These are phyloP conservation scores for Telmatherina bonti DNA, from an alignment of 2,797 vertebrate species.

Conservation along the genomic window DNA sequence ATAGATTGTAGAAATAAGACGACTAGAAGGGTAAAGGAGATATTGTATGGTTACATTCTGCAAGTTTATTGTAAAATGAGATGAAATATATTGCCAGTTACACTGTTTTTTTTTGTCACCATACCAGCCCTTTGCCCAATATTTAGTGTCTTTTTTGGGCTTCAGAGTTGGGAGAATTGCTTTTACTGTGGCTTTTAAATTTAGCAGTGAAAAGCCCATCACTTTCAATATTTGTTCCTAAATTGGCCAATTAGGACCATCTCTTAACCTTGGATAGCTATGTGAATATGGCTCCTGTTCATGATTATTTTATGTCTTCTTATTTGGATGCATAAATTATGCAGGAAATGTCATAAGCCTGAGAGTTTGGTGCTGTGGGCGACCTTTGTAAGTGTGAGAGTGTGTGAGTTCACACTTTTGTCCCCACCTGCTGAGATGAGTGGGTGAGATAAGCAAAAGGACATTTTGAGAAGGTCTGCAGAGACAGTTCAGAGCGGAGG, in stretches of 20 bases:
- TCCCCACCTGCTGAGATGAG: conserved; percentile 21
- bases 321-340: conserved; percentile 75
- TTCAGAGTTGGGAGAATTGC: conserved; percentile 36
- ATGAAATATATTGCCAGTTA: conserved; percentile 13
- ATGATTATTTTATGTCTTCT: conserved; percentile 77
- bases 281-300: conserved; percentile 49
- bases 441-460: conserved; percentile 26
- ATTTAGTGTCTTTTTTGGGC: conserved; percentile 26
- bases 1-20: too few relatives aligned
- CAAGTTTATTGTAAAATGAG: conserved; percentile 5
- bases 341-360: conserved; percentile 61
- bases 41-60: too few relatives aligned
- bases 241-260: conserved; percentile 74
- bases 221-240: conserved; percentile 52
- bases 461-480: conserved; percentile 25
- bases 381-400: conserved; percentile 41
- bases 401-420: conserved; percentile 35
- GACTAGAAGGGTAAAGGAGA: background rate
- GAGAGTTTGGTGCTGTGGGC: conserved; percentile 54
- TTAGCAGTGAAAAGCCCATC: conserved; percentile 51
- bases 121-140: conserved; percentile 28
- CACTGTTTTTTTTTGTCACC: conserved; percentile 35
- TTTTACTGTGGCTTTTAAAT: conserved; percentile 60
- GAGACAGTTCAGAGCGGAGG: conserved; percentile 14
- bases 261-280: conserved; percentile 62